These are phyloP conservation scores for Panthera leo DNA, from an alignment of 2,113 vertebrate genomes.

Conservation along the genomic window DNA sequence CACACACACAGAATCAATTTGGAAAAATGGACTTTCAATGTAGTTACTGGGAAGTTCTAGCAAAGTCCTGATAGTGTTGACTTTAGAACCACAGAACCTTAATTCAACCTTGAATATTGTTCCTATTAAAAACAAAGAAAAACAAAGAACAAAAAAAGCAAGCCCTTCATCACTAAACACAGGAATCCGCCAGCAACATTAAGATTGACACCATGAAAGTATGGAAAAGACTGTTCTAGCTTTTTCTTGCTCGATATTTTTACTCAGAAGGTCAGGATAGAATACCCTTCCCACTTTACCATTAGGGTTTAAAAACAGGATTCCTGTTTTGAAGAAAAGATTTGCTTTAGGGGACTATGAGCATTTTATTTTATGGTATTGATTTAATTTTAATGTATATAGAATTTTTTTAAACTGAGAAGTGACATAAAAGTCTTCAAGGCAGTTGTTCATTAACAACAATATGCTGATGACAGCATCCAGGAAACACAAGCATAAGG, in stretches of 20 bases:
- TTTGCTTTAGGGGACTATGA: neutral
- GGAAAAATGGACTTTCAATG: neutral
- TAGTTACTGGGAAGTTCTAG: neutral
- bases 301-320: neutral
- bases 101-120: slow-evolving; percentile 37
- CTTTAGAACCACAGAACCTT: neutral
- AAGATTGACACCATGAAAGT: neutral
- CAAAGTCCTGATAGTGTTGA: neutral
- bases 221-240: neutral
- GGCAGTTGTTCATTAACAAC: slow-evolving; percentile 25
- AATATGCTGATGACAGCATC: slow-evolving; percentile 59
- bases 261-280: slow-evolving; percentile 1
- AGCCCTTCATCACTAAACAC: neutral
- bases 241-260: slow-evolving; percentile 47
- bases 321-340: slow-evolving; percentile 37
- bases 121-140: neutral
- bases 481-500: neutral
- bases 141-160: neutral
- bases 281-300: neutral
- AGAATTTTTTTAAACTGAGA: neutral
- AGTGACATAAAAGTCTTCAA: slow-evolving; percentile 19
- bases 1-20: neutral
- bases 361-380: slow-evolving; percentile 30
- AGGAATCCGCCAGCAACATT: neutral
- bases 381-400: slow-evolving; percentile 27